Base-by-base conservation (phyloP, 2,113 vertebrate genomes). In the Callospermophilus lateralis region DNA sequence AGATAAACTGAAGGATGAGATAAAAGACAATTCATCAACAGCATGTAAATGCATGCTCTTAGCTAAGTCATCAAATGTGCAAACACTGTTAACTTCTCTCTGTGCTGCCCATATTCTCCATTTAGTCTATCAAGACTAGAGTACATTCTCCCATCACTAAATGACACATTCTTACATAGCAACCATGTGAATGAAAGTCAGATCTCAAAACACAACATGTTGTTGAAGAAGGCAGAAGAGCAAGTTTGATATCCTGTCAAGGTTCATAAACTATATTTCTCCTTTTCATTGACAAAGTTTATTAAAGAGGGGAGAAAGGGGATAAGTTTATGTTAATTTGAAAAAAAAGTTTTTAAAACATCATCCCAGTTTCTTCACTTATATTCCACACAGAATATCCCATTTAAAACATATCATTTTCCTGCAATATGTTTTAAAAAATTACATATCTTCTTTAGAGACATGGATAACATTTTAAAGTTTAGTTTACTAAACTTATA, bases 271-370 rank as follows among this genome's bases (percentile, higher is more conserved):
- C 1, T 63, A 58, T 0, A 83, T 20, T 74, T 72, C 28, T 42
- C 95, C 48, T 51, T 51, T 92, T 84, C 53, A 72, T 37, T 90
- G 39, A 19, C 9, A 72, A 96, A 88, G 37, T 84, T 74, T 77
- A 84, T 7, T 13, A 58, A 48, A 24, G 13, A 26, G 9, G 32
- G 15, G 39, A 58, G 73, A 51, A 20, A 39, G 45, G 3, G 39
- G 13, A 84, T 34, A 78, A 80, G 16, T 16, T 34, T 55, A 39
- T 55, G 6, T 39, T 68, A 61, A 86, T 74, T 89, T 84, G 15
- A n/a, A 77, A 78, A 77, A 73, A 42, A 26, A 2, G 48, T 51
- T 51, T 51, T 51, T 17, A 37, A 76, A 76, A 16, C 0, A 17
- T 32, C 17, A 68, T 53, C 30, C 26, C 2, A 65, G 20, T 0